Evolutionary conservation across 2,888 invertebrate species (phyloP).

Genomic region (Xylocampa areola): DNA sequence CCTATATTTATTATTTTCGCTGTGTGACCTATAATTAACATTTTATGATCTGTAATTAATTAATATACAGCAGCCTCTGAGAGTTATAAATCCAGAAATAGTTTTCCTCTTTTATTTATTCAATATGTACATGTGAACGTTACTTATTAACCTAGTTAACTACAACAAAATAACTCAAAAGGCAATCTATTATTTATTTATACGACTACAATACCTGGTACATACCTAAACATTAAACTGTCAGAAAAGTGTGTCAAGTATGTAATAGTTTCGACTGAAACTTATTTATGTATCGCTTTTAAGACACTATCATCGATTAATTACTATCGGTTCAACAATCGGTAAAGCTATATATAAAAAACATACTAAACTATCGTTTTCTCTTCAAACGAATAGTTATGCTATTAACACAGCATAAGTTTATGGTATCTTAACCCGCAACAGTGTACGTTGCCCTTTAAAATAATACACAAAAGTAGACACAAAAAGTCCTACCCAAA

Average conservation of each 20-base stretch:
- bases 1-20: conserved; percentile 21
- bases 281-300: conserved; percentile 13
- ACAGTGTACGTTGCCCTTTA: conserved; percentile 15
- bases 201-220: too few relatives aligned
- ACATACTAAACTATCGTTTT: conserved; percentile 16
- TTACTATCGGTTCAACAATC: conserved; percentile 18
- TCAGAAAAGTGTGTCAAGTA: neutral
- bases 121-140: too few relatives aligned
- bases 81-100: conserved; percentile 17
- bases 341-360: conserved; percentile 11
- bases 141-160: too few relatives aligned
- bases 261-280: conserved; percentile 9
- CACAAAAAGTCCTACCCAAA: too few relatives aligned
- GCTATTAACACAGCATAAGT: conserved; percentile 2
- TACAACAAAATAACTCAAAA: too few relatives aligned
- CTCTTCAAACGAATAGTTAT: conserved; percentile 11
- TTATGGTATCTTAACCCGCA: conserved; percentile 26
- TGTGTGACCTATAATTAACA: conserved; percentile 20
- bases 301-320: conserved; percentile 23
- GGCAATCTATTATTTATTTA: too few relatives aligned
- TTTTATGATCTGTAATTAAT: conserved; percentile 13
- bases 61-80: neutral
- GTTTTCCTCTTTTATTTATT: too few relatives aligned
- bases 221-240: conserved; percentile 8
- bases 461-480: neutral